phyloP scores from a whole-genome alignment of 2,797 vertebrate species.

The Mycteria americana region DNA sequence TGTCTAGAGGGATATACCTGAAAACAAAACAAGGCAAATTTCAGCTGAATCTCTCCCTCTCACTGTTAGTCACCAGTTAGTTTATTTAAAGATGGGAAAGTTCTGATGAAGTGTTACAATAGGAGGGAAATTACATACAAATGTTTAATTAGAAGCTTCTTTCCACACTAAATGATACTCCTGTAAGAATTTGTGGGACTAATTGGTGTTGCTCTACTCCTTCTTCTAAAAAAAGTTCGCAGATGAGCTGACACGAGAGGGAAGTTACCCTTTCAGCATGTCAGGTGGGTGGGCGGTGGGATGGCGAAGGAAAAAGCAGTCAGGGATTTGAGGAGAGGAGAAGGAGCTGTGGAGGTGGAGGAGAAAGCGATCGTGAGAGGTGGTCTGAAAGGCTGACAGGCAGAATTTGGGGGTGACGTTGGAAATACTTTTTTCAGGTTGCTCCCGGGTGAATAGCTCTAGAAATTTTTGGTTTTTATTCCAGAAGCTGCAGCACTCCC shows the following conservation, averaged over 20 bases:
- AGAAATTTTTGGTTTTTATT: background rate
- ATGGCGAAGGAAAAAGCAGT: background rate
- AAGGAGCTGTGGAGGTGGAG: background rate
- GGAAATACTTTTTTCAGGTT: background rate
- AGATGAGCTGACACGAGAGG: background rate
- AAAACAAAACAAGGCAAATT: background rate
- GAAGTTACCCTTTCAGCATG: background rate
- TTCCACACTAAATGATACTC: background rate
- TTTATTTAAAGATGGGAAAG: background rate
- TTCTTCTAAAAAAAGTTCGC: background rate
- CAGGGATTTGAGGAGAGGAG: background rate
- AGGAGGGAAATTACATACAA: background rate
- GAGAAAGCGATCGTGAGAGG: background rate
- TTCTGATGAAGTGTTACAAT: background rate
- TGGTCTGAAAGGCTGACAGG: background rate
- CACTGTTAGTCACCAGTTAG: background rate
- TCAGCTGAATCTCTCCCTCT: background rate
- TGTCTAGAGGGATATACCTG: background rate
- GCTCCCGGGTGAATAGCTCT: background rate
- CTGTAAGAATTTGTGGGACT: background rate
- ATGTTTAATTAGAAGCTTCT: conserved; percentile 11
- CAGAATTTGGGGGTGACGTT: background rate
- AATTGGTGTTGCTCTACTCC: background rate
- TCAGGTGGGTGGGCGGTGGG: background rate
- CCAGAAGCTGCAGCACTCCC: fast-evolving